Conservation (phyloP, 2,113 vertebrate genomes). For the Catharus bicknelli region DNA sequence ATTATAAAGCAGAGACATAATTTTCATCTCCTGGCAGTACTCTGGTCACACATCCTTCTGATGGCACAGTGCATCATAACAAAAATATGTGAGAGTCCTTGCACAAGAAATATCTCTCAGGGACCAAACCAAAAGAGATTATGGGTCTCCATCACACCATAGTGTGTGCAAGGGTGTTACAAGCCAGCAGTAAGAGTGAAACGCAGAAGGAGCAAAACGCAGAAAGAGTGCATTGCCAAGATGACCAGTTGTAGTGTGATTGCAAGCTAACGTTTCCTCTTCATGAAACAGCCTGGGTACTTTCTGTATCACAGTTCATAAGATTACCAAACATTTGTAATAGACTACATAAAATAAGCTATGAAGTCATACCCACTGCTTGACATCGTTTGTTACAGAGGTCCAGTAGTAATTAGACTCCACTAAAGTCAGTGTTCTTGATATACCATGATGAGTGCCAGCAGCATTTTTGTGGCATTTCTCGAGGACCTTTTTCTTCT, state of each 20-base stretch:
- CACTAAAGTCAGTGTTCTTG: slow-evolving; percentile 76
- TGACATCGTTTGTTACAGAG: slow-evolving; percentile 77
- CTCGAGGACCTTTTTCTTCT: slow-evolving; percentile 74
- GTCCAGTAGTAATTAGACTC: slow-evolving; percentile 79
- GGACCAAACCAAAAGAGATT: background rate
- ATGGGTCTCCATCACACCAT: background rate
- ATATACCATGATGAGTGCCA: slow-evolving; percentile 75
- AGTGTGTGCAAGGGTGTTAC: no score
- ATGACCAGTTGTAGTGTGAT: background rate
- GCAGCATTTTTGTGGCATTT: slow-evolving; percentile 71
- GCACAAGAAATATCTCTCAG: background rate
- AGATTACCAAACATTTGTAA: background rate
- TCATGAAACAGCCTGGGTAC: rapidly evolving
- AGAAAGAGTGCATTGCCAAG: background rate
- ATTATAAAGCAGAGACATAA: background rate
- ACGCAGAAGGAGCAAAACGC: background rate
- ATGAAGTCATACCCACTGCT: slow-evolving; percentile 77
- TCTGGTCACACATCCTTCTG: background rate
- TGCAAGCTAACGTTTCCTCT: background rate
- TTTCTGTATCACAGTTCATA: background rate
- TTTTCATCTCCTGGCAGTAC: background rate
- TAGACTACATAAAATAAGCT: background rate
- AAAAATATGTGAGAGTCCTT: background rate
- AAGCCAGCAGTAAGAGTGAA: background rate
- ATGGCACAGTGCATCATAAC: background rate